These are phyloP conservation scores for Trissolcus japonicus DNA, from an alignment of 2,888 invertebrate species.

Conservation along the genomic window DNA sequence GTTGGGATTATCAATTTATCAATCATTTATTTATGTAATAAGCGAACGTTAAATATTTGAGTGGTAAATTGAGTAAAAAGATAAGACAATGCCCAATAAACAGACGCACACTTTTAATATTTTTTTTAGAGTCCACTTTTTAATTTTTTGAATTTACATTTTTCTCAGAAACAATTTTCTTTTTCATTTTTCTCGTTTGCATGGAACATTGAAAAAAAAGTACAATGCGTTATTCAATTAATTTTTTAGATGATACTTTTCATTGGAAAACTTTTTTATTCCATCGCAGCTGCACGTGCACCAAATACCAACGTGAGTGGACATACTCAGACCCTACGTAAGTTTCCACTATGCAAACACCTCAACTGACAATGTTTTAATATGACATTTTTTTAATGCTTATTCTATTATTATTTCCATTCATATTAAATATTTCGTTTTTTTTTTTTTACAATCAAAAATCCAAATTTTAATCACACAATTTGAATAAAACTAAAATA, in stretches of 20 bases:
- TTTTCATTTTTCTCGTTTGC: neutral
- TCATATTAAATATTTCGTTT: neutral
- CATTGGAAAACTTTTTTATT: slow-evolving; percentile 12
- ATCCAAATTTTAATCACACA: neutral
- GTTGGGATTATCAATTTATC: slow-evolving; percentile 52
- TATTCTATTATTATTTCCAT: neutral
- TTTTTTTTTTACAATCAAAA: neutral
- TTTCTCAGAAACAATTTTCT: no score
- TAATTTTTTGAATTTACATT: neutral
- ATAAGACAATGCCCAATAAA: slow-evolving; percentile 39
- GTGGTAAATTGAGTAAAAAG: slow-evolving; percentile 37
- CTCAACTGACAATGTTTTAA: neutral
- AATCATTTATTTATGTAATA: slow-evolving; percentile 53
- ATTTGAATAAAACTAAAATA: neutral
- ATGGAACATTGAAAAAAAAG: neutral
- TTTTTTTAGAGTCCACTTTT: slow-evolving; percentile 7
- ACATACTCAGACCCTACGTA: slow-evolving; percentile 16
- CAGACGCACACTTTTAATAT: slow-evolving; percentile 17
- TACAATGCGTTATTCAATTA: slow-evolving; percentile 20
- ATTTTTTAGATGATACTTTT: neutral
- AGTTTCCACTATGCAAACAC: slow-evolving; percentile 29
- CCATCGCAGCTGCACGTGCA: slow-evolving; percentile 34
- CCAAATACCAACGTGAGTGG: slow-evolving; percentile 29
- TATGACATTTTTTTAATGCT: no score
- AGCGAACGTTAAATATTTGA: slow-evolving; percentile 38